Base-by-base conservation (phyloP, 2,113 vertebrate genomes). In the Cryptotis parvus region DNA sequence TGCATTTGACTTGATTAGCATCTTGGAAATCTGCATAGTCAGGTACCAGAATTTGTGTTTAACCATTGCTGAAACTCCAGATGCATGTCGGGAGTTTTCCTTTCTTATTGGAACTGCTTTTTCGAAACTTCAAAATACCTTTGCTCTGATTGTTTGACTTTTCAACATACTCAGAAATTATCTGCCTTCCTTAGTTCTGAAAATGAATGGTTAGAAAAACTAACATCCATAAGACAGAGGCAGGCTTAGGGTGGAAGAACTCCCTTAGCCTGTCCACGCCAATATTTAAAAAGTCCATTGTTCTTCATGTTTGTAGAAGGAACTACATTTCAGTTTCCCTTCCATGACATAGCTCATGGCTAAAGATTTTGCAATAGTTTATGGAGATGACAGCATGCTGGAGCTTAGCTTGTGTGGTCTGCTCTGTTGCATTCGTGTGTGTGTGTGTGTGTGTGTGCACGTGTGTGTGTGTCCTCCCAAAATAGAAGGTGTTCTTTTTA, bases 401-500 rank as follows among this genome's bases (percentile, higher is more conserved):
- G 35, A 61, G 45, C 41, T 63, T 52, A 63, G 39, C 0, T 15
- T 84, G 66, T 52, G 45, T 24, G 9, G 12, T 43, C 6, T 58
- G 20, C 6, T 20, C 55, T 58, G 49, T 43, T 37, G 43, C 20
- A 63, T 20, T 33, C 6, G 4, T 16, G 18, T 72, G 69, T 58
- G 41, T n/a, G 43, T 27, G 66, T 45, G 49, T 63, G 55, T 27
- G 43, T 37, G 65, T 18, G 35, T 26, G 22, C 24, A 69, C 45
- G 31, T 27, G 35, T 39, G 8, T 27, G 37, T 75, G n/a, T 22
- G 49, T 35, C 35, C 61, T 68, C 92, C 80, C 49, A 75, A 66
- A 91, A 87, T n/a, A 29, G 43, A 87, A 95, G 70, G 63, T 88
- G 89, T 95, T 94, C 95, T 94, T 96, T 97, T 96, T 94, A 94